phyloP scores from a whole-genome alignment of 2,888 invertebrate species.

The Tachina fera region DNA sequence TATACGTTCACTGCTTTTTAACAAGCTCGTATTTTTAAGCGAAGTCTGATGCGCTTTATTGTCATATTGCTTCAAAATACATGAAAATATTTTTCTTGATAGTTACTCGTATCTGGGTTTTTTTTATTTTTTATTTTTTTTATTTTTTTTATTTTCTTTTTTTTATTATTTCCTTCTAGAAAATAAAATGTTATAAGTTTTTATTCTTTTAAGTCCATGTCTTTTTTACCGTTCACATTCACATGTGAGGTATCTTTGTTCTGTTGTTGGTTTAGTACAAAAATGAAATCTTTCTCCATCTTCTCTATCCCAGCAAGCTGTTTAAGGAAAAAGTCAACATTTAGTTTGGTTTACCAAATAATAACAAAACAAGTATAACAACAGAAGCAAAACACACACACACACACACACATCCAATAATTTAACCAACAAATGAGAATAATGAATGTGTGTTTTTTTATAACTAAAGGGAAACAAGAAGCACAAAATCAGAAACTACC shows the following conservation, averaged over 20 bases:
- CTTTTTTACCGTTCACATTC: not conserved
- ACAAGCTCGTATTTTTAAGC: too few species aligned
- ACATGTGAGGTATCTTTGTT: not conserved
- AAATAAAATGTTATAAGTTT: not conserved
- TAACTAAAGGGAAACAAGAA: conserved; percentile 12
- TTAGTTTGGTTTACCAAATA: conserved; percentile 62
- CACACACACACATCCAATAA: conserved; percentile 1
- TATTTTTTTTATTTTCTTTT: too few species aligned
- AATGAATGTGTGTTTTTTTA: conserved; percentile 47
- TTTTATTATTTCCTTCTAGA: not conserved
- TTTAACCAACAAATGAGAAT: conserved; percentile 55
- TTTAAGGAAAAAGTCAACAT: conserved; percentile 58
- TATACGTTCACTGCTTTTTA: too few species aligned
- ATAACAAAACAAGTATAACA: conserved; percentile 58
- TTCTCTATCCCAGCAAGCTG: conserved; percentile 4
- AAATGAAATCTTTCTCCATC: not conserved
- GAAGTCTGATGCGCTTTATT: too few species aligned
- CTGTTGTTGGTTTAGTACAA: not conserved
- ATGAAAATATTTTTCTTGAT: too few species aligned
- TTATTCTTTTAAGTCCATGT: not conserved
- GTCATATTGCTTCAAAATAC: too few species aligned
- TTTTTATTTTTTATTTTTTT: too few species aligned
- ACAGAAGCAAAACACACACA: conserved; percentile 29
- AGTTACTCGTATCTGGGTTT: too few species aligned
- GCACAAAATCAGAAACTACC: conserved; percentile 58